A percentile compares a stretch with the other conserved stretches of the same genome.
Evolutionary conservation across 2,888 invertebrate species (phyloP).

Genomic region (Ophion ventricosus): DNA sequence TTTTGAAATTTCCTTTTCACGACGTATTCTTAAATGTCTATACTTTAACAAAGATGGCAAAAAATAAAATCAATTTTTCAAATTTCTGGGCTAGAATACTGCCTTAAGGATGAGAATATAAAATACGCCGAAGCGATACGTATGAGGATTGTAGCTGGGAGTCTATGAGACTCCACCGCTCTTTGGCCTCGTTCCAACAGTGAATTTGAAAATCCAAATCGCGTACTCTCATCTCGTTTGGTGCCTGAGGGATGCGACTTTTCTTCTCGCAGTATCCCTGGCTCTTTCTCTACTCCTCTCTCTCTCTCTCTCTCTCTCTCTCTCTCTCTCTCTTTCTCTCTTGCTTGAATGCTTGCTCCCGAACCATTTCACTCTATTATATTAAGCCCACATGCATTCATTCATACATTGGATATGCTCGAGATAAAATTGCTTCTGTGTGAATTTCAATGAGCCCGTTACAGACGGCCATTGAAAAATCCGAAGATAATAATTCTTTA

Average conservation of each 20-base stretch:
- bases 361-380: conserved; percentile 55
- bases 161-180: conserved; percentile 38
- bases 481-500: conserved; percentile 49
- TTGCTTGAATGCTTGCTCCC: not conserved
- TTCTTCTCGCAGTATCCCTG: conserved; percentile 15
- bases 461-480: conserved; percentile 28
- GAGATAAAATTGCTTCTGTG: conserved; percentile 63
- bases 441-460: conserved; percentile 56
- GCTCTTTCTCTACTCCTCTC: not conserved
- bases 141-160: conserved; percentile 12
- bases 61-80: no score
- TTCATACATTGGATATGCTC: conserved; percentile 54
- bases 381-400: conserved; percentile 59
- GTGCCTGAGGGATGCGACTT: conserved; percentile 66
- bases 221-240: conserved; percentile 56
- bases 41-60: no score
- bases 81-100: no score
- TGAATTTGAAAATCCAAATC: conserved; percentile 65
- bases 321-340: conserved; percentile 13
- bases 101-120: conserved; percentile 26
- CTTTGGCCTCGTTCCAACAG: conserved; percentile 57
- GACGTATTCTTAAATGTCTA: no score
- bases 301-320: conserved; percentile 11
- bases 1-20: no score
- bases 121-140: not conserved